phyloP scores from a whole-genome alignment of 2,888 invertebrate species.

The Dichetophora obliterata region DNA sequence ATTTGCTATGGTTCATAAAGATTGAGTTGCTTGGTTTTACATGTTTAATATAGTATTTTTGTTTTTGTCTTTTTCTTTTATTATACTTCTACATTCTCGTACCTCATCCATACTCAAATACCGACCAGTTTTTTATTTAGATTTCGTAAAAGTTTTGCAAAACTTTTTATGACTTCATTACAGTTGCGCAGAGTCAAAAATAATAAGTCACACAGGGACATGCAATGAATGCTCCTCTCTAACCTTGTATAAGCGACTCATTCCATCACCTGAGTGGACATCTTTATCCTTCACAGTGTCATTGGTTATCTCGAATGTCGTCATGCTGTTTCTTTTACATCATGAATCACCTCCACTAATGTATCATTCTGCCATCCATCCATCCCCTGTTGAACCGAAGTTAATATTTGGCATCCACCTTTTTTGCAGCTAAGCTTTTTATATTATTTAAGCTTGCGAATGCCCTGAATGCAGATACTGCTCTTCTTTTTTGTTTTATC shows the following conservation, averaged over 20 bases:
- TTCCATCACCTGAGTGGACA: background rate
- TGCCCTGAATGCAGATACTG: background rate
- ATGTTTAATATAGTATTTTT: too few species aligned
- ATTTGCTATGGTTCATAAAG: too few species aligned
- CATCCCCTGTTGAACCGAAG: background rate
- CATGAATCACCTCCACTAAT: background rate
- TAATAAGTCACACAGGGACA: background rate
- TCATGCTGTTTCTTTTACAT: too few species aligned
- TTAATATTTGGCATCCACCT: conserved; percentile 13
- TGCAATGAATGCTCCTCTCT: background rate
- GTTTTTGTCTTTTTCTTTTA: too few species aligned
- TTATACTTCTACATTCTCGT: background rate
- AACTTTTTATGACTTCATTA: conserved; percentile 66
- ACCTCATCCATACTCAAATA: conserved; percentile 57
- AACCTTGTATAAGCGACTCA: background rate
- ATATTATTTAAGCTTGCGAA: conserved; percentile 5
- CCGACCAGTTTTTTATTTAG: conserved; percentile 1
- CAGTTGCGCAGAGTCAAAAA: conserved; percentile 16
- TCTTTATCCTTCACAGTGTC: background rate
- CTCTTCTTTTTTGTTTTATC: background rate
- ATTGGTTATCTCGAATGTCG: background rate
- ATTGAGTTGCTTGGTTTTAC: too few species aligned
- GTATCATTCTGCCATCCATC: background rate
- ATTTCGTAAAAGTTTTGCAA: conserved; percentile 55
- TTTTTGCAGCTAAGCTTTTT: conserved; percentile 12